Percentiles rank a stretch among this genome's conserved stretches.
Conservation (phyloP, 2,888 invertebrate species). For the Morpho achilles region DNA sequence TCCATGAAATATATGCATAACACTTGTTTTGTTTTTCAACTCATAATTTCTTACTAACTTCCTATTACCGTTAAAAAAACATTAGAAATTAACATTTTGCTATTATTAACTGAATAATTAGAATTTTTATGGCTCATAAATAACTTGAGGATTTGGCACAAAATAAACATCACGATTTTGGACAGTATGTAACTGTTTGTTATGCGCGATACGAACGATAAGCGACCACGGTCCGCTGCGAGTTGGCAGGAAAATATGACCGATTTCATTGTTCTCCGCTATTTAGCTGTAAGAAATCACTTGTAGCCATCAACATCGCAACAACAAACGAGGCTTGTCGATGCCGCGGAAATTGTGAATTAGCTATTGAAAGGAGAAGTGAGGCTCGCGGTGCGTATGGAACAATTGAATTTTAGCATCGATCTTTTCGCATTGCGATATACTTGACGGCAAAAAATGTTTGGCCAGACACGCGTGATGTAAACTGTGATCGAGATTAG, state of each 20-base stretch:
- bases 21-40: no score
- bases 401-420: conserved; percentile 60
- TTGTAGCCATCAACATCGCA: conserved; percentile 73
- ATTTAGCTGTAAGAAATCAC: conserved; percentile 73
- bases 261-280: conserved; percentile 75
- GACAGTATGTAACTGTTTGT: conserved; percentile 62
- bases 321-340: conserved; percentile 77
- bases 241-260: conserved; percentile 74
- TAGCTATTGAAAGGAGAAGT: conserved; percentile 60
- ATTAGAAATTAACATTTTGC: no score
- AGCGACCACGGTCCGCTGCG: conserved; percentile 68
- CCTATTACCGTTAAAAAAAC: no score
- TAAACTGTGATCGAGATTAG: conserved; percentile 17
- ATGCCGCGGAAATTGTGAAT: conserved; percentile 73
- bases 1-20: no score
- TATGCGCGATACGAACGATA: conserved; percentile 71
- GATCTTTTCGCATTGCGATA: conserved; percentile 27
- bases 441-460: conserved; percentile 20
- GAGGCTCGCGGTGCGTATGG: conserved; percentile 22
- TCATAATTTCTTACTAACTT: no score
- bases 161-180: conserved; percentile 51
- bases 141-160: not conserved
- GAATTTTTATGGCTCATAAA: not conserved
- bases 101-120: not conserved
- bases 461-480: conserved; percentile 18